Base-by-base conservation (phyloP, 2,113 vertebrate genomes). In the Sander lucioperca region DNA sequence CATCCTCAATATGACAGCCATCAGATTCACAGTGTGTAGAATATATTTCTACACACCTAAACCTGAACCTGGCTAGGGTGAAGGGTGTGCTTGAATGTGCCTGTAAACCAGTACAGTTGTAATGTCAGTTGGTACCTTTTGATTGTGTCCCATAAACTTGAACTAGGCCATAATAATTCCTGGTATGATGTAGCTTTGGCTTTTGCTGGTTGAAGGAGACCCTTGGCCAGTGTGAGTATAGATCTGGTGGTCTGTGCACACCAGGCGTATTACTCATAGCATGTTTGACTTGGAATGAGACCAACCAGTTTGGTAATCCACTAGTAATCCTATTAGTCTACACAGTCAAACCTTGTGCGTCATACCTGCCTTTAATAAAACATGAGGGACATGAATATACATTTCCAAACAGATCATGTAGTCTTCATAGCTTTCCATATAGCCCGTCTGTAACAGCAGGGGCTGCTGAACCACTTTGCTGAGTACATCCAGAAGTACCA, bases 321-420 rank as follows among this genome's bases (percentile, higher is more conserved):
- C 18, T 12, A 25, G 57, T 89, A 90, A 88, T 88, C 79, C 66
- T 76, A 70, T 86, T 84, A 66, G 78, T 77, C 59, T 48, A 30
- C 30, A 33, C 45, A 72, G 73, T 82, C 73, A 82, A 63, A 75
- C 19, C 25, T 51, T 48, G 16, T 62, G 27, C 5, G 10, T 43
- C 23, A 61, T 45, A 76, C 23, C 21, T 68, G 8, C 25, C 2
- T 16, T 15, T 45, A 27, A 5, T 14, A 25, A 67, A 13, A 47
- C 19, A 56, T 8, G 16, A 30, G 21, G 33, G 11, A 57, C 27
- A 14, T 39, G 3, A 53, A 51, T 62, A 21, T 27, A 59, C 5
- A 30, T 62, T 76, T 58, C 15, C 2, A 50, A 58, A 56, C 21
- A 50, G 6, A 47, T 30, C 19, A 7, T 1, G 6, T 57, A 5